A percentile compares a stretch with the other conserved stretches of the same genome.
These are phyloP conservation scores for Drosophila quinaria DNA, from an alignment of 2,888 invertebrate species.

Conservation along the genomic window DNA sequence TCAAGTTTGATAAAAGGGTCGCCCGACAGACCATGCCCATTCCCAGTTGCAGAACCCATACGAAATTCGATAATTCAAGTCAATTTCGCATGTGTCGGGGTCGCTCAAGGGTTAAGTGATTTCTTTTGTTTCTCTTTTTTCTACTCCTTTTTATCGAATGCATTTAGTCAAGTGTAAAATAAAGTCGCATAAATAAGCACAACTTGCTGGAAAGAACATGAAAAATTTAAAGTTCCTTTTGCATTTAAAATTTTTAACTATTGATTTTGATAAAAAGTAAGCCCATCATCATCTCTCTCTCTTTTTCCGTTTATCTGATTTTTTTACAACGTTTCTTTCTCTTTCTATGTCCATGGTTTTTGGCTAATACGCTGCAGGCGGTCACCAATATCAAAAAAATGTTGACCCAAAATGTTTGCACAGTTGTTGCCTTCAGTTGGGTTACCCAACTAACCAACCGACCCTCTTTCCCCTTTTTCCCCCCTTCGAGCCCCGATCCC, in stretches of 20 bases:
- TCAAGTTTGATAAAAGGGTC: constrained; percentile 77
- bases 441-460: constrained; percentile 36
- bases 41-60: constrained; percentile 45
- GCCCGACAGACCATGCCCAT: constrained; percentile 49
- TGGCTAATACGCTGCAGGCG: constrained; percentile 54
- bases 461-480: background rate
- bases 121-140: constrained; percentile 62
- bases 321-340: background rate
- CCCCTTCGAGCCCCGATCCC: background rate
- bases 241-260: constrained; percentile 34
- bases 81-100: constrained; percentile 76
- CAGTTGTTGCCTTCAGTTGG: constrained; percentile 52
- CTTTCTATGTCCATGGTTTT: constrained; percentile 2
- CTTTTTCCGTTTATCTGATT: background rate
- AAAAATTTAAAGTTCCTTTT: constrained; percentile 52
- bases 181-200: constrained; percentile 69
- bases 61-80: constrained; percentile 77
- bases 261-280: constrained; percentile 47
- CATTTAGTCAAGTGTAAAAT: constrained; percentile 71
- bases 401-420: constrained; percentile 60
- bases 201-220: constrained; percentile 31
- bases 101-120: constrained; percentile 78
- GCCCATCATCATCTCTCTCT: background rate
- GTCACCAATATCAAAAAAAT: constrained; percentile 49
- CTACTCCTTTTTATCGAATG: constrained; percentile 23